Conservation (phyloP, 2,797 vertebrate genomes). For the Microctenopoma lineatum region DNA sequence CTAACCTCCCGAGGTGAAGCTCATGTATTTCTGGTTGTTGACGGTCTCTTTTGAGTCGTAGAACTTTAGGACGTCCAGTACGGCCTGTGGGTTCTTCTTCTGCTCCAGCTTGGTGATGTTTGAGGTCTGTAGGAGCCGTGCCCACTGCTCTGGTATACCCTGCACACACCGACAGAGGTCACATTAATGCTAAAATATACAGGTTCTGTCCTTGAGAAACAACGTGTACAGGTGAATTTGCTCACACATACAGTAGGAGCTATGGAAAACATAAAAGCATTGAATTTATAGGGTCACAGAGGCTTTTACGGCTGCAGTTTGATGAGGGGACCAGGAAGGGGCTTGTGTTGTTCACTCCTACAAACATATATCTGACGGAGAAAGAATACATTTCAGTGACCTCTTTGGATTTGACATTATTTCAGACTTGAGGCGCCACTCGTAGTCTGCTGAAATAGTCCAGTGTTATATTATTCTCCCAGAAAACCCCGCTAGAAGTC, state of each 20-base stretch:
- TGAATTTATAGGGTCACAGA: background rate
- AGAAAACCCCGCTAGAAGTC: slow-evolving; percentile 19
- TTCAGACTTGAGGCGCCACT: slow-evolving; percentile 23
- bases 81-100: slow-evolving; percentile 99
- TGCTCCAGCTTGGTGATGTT: slow-evolving; percentile 99
- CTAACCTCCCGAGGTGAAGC: slow-evolving; percentile 97
- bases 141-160: slow-evolving; percentile 99
- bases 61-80: slow-evolving; percentile 97
- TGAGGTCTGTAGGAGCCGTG: slow-evolving; percentile 95
- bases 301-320: background rate
- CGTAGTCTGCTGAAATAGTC: background rate
- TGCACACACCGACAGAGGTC: slow-evolving; percentile 53
- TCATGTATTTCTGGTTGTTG: slow-evolving; percentile 99
- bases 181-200: too few relatives aligned
- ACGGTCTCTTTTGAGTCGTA: slow-evolving; percentile 99
- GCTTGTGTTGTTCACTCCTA: slow-evolving; percentile 9
- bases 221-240: background rate
- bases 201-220: background rate
- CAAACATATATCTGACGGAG: background rate
- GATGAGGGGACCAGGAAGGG: too few relatives aligned
- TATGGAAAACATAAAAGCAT: background rate
- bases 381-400: background rate
- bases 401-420: slow-evolving; percentile 11
- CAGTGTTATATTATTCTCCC: background rate
- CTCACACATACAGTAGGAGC: background rate